These are phyloP conservation scores for Cephus pygmeus DNA, from an alignment of 2,888 invertebrate species.

Conservation along the genomic window DNA sequence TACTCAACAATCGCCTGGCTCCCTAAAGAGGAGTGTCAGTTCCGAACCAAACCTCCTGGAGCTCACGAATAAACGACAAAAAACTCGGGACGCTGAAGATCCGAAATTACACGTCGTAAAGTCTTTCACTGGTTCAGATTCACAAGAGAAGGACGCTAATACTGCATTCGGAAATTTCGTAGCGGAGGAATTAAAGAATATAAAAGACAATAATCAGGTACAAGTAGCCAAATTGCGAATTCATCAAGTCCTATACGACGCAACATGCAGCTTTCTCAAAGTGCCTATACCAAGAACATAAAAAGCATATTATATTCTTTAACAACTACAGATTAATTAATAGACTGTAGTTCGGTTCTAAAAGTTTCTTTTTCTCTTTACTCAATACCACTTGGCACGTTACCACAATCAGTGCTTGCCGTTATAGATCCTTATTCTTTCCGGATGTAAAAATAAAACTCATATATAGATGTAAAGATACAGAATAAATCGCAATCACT, in stretches of 20 bases:
- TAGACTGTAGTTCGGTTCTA: background rate
- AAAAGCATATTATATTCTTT: background rate
- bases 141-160: constrained; percentile 17
- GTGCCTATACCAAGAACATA: constrained; percentile 17
- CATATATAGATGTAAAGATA: background rate
- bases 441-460: background rate
- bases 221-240: constrained; percentile 20
- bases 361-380: background rate
- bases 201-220: constrained; percentile 16
- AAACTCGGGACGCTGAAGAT: constrained; percentile 8
- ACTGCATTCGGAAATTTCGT: constrained; percentile 17
- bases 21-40: background rate
- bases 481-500: background rate
- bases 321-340: background rate
- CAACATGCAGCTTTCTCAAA: constrained; percentile 19
- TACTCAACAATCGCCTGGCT: constrained; percentile 10
- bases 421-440: background rate
- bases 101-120: constrained; percentile 15
- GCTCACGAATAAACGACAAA: constrained; percentile 15
- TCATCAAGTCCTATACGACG: constrained; percentile 20
- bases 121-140: constrained; percentile 1
- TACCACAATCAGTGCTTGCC: background rate
- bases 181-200: constrained; percentile 17
- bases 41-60: constrained; percentile 13
- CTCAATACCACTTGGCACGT: background rate